Evolutionary conservation across 1,140 invertebrate species (phyloP).

Genomic region (Laupala kohalensis): DNA sequence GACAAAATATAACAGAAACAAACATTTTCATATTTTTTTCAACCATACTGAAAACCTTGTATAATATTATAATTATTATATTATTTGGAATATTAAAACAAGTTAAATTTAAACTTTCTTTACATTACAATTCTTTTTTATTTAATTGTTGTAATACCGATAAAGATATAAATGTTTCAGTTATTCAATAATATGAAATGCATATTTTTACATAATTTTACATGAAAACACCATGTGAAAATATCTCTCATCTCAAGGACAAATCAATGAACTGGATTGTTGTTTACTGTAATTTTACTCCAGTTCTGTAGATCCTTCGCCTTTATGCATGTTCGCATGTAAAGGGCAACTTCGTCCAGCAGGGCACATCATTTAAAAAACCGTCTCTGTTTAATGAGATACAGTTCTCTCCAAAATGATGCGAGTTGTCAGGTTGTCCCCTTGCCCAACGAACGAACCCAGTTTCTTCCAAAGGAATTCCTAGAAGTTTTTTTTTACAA

Average conservation of each 20-base stretch:
- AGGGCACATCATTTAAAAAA: neutral
- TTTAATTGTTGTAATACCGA: neutral
- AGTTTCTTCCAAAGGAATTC: neutral
- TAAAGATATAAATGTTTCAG: no score
- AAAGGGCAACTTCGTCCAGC: neutral
- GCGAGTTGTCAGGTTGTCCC: neutral
- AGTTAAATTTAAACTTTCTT: neutral
- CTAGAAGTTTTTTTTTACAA: no score
- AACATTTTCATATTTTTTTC: neutral
- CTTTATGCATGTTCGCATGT: neutral
- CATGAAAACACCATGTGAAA: neutral
- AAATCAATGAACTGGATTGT: no score
- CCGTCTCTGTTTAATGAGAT: neutral
- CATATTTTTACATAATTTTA: no score
- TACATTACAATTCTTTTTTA: no score
- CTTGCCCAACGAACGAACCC: neutral
- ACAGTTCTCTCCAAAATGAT: neutral
- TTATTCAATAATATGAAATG: no score
- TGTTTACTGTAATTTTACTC: no score
- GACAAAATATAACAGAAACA: no score
- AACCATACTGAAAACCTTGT: neutral
- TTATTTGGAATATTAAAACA: neutral
- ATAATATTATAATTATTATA: neutral
- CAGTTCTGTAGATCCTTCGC: no score
- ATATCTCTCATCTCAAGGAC: neutral